These are phyloP conservation scores for Falcunculus frontatus DNA, from an alignment of 2,113 vertebrate genomes.

Conservation along the genomic window DNA sequence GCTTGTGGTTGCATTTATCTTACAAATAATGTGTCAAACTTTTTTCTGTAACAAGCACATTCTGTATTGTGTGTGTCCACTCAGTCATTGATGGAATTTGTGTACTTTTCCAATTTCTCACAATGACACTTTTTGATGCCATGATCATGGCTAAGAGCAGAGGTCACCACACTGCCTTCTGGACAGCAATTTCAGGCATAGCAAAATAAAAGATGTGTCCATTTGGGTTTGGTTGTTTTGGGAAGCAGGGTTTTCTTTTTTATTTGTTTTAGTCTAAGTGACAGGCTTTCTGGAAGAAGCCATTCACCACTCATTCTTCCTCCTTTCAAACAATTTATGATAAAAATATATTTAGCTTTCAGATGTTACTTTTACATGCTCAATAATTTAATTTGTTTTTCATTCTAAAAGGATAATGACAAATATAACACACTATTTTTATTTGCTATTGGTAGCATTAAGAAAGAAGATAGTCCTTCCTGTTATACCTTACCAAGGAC, in stretches of 20 bases:
- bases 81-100: constrained; percentile 45
- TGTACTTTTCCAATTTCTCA: constrained; percentile 45
- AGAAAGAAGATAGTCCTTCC: background rate
- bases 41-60: constrained; percentile 25
- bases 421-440: background rate
- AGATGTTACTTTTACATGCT: background rate
- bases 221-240: background rate
- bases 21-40: background rate
- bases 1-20: constrained; percentile 3
- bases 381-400: background rate
- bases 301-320: background rate
- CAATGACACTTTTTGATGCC: background rate
- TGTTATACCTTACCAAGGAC: background rate
- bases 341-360: background rate
- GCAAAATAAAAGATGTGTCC: constrained; percentile 19
- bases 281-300: background rate
- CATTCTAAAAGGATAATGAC: background rate
- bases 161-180: constrained; percentile 2
- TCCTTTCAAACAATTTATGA: background rate
- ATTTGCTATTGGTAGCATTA: background rate
- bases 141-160: background rate
- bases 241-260: background rate
- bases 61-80: constrained; percentile 7
- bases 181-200: constrained; percentile 11
- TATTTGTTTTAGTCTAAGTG: background rate